These are phyloP conservation scores for Theretra japonica DNA, from an alignment of 2,888 invertebrate genomes.

Conservation along the genomic window DNA sequence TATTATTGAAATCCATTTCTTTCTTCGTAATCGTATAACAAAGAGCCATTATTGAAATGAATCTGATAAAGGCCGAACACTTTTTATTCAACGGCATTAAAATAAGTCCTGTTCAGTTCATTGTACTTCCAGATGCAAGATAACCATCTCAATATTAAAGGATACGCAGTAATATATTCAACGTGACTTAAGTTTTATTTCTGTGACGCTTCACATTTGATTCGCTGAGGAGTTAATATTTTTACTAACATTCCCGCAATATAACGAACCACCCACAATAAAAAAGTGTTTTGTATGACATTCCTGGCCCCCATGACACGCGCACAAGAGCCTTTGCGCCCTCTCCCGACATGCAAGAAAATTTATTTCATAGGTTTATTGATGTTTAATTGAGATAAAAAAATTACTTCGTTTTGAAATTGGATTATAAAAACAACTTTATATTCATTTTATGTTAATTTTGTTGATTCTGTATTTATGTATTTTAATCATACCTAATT, in stretches of 20 bases:
- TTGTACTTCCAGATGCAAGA: conserved; percentile 14
- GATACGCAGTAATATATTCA: conserved; percentile 25
- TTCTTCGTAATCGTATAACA: conserved; percentile 2
- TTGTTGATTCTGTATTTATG: too few species aligned
- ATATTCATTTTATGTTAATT: too few species aligned
- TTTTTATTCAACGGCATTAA: conserved; percentile 20
- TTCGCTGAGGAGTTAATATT: not conserved
- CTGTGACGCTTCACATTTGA: not conserved
- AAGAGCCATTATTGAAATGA: conserved; percentile 21
- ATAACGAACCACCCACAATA: not conserved
- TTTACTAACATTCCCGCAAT: not conserved
- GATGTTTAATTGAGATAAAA: not conserved
- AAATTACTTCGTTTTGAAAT: not conserved
- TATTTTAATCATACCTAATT: too few species aligned
- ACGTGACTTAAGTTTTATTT: conserved; percentile 26
- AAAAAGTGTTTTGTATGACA: not conserved
- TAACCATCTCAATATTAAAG: conserved; percentile 24
- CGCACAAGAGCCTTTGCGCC: not conserved
- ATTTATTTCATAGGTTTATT: not conserved
- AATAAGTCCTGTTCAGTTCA: conserved; percentile 26
- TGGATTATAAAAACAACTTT: not conserved
- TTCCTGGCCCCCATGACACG: not conserved
- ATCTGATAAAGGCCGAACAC: conserved; percentile 18
- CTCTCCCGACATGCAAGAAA: not conserved
- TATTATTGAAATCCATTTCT: not conserved